Evolutionary conservation across 2,113 vertebrate species (phyloP).

Genomic region (Mustelus asterias): DNA sequence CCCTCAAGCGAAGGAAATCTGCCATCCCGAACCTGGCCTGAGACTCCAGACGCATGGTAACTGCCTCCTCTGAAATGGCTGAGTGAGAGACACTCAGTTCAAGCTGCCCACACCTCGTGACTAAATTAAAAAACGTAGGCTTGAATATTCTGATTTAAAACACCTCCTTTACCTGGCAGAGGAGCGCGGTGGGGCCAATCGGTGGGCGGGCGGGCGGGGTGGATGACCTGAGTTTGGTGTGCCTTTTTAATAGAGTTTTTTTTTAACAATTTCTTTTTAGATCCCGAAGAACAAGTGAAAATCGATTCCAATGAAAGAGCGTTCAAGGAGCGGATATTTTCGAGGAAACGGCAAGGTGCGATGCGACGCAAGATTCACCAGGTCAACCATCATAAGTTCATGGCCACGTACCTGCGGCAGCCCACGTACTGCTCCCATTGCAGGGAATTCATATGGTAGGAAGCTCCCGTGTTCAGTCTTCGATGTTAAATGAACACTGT

Average conservation of each 20-base stretch:
- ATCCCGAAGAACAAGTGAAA: neutral
- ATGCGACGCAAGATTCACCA: constrained; percentile 85
- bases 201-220: too few relatives aligned
- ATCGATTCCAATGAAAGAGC: constrained; percentile 52
- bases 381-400: constrained; percentile 97
- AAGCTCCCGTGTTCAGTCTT: neutral
- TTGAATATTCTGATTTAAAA: neutral
- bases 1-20: too few relatives aligned
- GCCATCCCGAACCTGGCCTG: too few relatives aligned
- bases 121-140: too few relatives aligned
- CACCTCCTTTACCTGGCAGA: neutral
- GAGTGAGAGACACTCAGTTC: too few relatives aligned
- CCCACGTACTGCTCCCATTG: constrained; percentile 98
- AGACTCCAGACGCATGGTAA: too few relatives aligned
- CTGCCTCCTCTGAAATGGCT: too few relatives aligned
- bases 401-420: constrained; percentile 92
- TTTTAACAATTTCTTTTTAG: neutral
- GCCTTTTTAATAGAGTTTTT: neutral
- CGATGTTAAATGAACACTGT: neutral
- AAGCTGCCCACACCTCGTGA: too few relatives aligned
- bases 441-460: constrained; percentile 95
- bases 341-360: constrained; percentile 80
- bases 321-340: constrained; percentile 68
- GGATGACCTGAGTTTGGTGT: neutral
- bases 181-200: too few relatives aligned